A percentile compares a stretch with the other conserved stretches of the same genome.
phyloP scores from a whole-genome alignment of 2,888 invertebrate genomes.

The Gryllus longicercus region DNA sequence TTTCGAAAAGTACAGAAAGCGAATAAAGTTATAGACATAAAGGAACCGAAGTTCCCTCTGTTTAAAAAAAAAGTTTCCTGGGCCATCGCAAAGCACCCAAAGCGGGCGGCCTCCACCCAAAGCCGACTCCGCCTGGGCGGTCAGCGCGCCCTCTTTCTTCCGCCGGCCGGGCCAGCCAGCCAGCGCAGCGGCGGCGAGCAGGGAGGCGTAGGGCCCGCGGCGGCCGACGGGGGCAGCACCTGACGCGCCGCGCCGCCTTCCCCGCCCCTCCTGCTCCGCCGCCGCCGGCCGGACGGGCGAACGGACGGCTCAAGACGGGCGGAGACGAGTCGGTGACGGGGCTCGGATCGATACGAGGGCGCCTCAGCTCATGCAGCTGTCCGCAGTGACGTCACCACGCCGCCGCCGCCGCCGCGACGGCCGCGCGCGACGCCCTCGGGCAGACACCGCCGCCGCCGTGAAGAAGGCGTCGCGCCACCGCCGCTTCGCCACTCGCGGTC shows the following conservation, averaged over 20 bases:
- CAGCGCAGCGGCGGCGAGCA: neutral
- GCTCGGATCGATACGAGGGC: neutral
- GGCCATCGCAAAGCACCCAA: too few species aligned
- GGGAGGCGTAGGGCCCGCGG: neutral
- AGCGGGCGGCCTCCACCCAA: too few species aligned
- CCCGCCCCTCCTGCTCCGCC: neutral
- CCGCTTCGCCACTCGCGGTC: too few species aligned
- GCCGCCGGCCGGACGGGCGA: neutral
- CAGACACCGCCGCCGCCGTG: too few species aligned
- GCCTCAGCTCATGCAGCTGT: constrained; percentile 17
- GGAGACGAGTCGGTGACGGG: constrained; percentile 17
- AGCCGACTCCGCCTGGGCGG: too few species aligned
- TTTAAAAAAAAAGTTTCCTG: too few species aligned
- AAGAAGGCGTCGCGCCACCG: too few species aligned
- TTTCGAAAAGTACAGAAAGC: too few species aligned
- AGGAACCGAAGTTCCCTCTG: too few species aligned
- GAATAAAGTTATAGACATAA: too few species aligned
- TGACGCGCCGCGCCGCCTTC: neutral
- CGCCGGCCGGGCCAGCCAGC: neutral
- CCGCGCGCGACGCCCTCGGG: too few species aligned
- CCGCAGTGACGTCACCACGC: neutral
- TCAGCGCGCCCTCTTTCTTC: neutral
- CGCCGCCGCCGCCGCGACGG: neutral
- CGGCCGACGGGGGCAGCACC: neutral
- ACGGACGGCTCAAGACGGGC: constrained; percentile 17